These are phyloP conservation scores for Harpagifer antarcticus DNA, from an alignment of 2,797 vertebrate genomes.

Conservation along the genomic window DNA sequence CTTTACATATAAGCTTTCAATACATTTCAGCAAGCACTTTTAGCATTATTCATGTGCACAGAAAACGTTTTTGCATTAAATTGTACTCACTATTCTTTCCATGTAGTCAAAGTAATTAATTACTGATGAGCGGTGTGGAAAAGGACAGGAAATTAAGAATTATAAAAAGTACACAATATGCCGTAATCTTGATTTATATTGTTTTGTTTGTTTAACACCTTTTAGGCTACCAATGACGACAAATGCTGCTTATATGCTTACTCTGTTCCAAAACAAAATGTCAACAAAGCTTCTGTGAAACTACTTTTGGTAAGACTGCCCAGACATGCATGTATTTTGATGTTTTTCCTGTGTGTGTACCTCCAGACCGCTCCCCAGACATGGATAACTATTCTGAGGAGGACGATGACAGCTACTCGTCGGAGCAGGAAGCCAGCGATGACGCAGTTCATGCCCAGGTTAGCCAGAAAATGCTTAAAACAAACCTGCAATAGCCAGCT, in stretches of 20 bases:
- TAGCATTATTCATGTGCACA: constrained; percentile 17
- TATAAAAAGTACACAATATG: not conserved
- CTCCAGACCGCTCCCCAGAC: constrained; percentile 86
- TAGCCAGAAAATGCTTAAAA: constrained; percentile 28
- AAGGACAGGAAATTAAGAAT: constrained; percentile 17
- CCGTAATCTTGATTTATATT: not conserved
- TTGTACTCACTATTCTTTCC: constrained; percentile 33
- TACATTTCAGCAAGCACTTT: constrained; percentile 28
- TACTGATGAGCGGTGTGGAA: constrained; percentile 7
- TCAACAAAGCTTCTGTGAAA: not conserved
- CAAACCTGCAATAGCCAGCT: not conserved
- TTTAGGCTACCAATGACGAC: not conserved
- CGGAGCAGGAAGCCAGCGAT: constrained; percentile 88
- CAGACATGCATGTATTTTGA: constrained; percentile 15
- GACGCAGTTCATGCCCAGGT: constrained; percentile 86
- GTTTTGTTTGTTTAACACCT: not conserved
- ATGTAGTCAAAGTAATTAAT: constrained; percentile 19
- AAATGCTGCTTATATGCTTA: not conserved
- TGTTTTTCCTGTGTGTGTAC: constrained; percentile 29
- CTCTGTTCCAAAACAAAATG: constrained; percentile 14
- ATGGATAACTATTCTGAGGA: constrained; percentile 90
- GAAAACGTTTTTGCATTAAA: constrained; percentile 31
- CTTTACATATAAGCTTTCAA: constrained; percentile 38
- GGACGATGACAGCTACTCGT: constrained; percentile 89
- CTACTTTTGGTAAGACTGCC: no score